Evolutionary conservation across 2,888 invertebrate genomes (phyloP), one percentile per base, ranked within the genome.

Genomic region (Eucera pruinosa): DNA sequence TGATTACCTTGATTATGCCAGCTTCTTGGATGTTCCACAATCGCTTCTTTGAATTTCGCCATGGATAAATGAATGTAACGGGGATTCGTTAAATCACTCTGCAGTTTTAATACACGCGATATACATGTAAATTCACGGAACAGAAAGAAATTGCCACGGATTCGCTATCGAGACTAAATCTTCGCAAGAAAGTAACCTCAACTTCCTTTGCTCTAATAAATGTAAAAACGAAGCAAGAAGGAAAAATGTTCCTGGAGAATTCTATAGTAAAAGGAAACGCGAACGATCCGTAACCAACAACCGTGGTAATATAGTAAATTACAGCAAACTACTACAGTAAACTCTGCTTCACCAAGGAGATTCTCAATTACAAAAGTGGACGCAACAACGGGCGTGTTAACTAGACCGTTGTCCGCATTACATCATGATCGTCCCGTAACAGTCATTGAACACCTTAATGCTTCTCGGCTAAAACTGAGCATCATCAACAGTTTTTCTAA

Each of bases 401-500:
- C 18, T 23, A 54, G 65, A 20, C 36, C 36, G 54, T 55, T 66
- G 54, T 54, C 20, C 41, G 3, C 3, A 13, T 75, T 43, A 60
- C 58, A 27, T 48, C 65, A 39, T 20, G 25, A 30, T 64, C 62
- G 20, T 52, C 48, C 23, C 5, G 60, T 43, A 41, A 73, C 73
- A 75, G 75, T 60, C 73, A 73, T 66, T 75, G 66, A 73, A 60
- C 75, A 66, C 20, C 47, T 54, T 75, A 66, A 73, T 73, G 73
- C 41, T 11, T 13, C 33, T 4, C 9, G 15, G 9, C 39, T 15
- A 30, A 27, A 50, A 45, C 23, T 39, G 20, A 50, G 47, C 60
- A 18, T 65, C 73, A 73, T 73, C 68, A 69, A 60, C 55, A 73
- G 55, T 65, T 74, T 80, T 80, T 78, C 69, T 74, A 80, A 80